phyloP scores from a whole-genome alignment of 35 echinoderm and acorn worm species.

The Diadema setosum region DNA sequence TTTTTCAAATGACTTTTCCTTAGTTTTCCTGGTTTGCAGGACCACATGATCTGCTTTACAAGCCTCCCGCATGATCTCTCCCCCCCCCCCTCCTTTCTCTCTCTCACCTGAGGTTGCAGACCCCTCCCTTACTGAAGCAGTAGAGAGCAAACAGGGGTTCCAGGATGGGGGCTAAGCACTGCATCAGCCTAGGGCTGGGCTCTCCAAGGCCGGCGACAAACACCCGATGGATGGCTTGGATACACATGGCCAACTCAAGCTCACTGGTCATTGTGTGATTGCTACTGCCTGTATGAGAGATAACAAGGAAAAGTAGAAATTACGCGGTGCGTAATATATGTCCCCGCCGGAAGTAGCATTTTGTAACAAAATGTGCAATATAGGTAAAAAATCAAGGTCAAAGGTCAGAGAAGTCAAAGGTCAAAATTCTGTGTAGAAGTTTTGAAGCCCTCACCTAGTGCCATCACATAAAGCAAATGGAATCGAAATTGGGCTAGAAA shows the following conservation, averaged over 20 bases:
- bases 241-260: slow-evolving; percentile 26
- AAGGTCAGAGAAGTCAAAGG: too few species aligned
- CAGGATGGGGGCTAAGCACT: slow-evolving; percentile 35
- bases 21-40: too few species aligned
- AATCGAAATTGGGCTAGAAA: too few species aligned
- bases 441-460: too few species aligned
- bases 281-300: background rate
- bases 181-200: slow-evolving; percentile 35
- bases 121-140: slow-evolving; percentile 48
- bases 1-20: background rate
- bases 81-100: background rate
- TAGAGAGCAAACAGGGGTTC: slow-evolving; percentile 64
- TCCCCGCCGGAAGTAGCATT: too few species aligned
- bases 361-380: too few species aligned
- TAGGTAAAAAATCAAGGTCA: too few species aligned
- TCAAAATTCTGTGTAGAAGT: too few species aligned
- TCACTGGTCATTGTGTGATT: slow-evolving; percentile 26
- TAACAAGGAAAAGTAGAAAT: too few species aligned
- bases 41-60: too few species aligned
- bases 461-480: too few species aligned
- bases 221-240: slow-evolving; percentile 64
- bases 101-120: slow-evolving; percentile 68
- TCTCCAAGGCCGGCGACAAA: slow-evolving; percentile 60
- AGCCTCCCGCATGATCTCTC: background rate
- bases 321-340: too few species aligned